Percentiles rank a stretch among this genome's conserved stretches.
Evolutionary conservation across 2,113 vertebrate genomes (phyloP).

Genomic region (Rattus norvegicus): DNA sequence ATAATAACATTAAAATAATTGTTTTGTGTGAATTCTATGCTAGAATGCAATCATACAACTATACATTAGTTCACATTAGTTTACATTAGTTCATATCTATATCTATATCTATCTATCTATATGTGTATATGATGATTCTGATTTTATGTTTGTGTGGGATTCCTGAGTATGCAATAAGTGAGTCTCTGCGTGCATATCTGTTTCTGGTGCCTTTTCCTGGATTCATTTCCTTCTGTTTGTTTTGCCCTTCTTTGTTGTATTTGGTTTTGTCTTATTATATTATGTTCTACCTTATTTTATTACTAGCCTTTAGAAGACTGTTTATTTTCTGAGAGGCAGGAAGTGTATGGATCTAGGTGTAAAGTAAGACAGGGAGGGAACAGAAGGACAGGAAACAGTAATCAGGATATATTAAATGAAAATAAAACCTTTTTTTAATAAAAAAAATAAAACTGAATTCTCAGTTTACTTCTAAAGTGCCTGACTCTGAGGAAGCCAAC

Average conservation of each 20-base stretch:
- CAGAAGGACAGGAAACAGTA: background rate
- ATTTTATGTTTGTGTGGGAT: background rate
- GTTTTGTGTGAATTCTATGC: background rate
- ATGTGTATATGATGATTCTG: background rate
- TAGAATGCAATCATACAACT: background rate
- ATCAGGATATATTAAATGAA: background rate
- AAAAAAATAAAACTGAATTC: background rate
- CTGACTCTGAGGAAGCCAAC: background rate
- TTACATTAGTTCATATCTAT: too few species aligned
- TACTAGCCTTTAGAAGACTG: background rate
- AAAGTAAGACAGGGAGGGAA: background rate
- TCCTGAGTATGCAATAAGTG: background rate
- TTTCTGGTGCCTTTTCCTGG: background rate
- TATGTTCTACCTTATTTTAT: background rate
- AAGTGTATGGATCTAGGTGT: background rate
- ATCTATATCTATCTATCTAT: too few species aligned
- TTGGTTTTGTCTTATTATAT: background rate
- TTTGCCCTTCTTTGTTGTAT: background rate
- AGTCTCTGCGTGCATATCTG: too few species aligned
- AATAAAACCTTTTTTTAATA: background rate
- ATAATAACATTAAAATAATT: background rate
- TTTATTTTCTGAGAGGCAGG: background rate
- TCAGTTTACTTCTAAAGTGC: background rate
- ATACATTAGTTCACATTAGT: background rate
- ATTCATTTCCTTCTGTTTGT: background rate